Evolutionary conservation across 2,113 vertebrate species (phyloP), one percentile per base, ranked within the genome.

Genomic region (Procapra przewalskii): DNA sequence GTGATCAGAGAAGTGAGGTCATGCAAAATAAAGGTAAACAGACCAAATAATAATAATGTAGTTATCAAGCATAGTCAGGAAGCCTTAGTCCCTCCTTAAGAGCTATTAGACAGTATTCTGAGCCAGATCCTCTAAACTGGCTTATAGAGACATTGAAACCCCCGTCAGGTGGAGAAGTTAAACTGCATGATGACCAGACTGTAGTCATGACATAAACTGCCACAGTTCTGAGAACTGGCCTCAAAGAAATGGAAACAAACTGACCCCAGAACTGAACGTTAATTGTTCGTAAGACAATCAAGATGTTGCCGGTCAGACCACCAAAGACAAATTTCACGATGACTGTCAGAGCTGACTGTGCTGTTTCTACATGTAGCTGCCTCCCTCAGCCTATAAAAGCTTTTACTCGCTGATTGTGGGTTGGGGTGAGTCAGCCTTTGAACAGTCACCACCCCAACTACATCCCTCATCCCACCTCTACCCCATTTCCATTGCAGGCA

Each of bases 331-430:
- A 12, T 75, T 75, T 13, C 36, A 40, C 2, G 1, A 40, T 6
- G 0, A 75, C 36, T 75, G 67, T 75, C 36, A 13, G 67, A 25
- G 36, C 5, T 40, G 5, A 40, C 67, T 40, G n/a, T 23, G 36
- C 36, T 75, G 36, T 75, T 40, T 75, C 67, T 23, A 36, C 67
- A 13, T 13, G 36, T 25, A 17, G 36, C 67, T 23, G 10, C 67
- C n/a, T 21, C 67, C 19, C 10, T 71, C n/a, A 36, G 67, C 10
- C 67, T 40, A 40, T 23, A 13, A 75, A 75, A 25, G 21, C 2
- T 75, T 25, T 11, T 21, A 23, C 9, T 0, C 0, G 0, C n/a
- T 71, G n/a, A 75, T 23, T 40, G 19, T 40, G 67, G 21, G 67
- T 23, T 23, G 10, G 11, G 3, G n/a, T 10, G 36, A 75, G 36